Evolutionary conservation across 2,113 vertebrate species (phyloP), one percentile per base, ranked within the genome.

Genomic region (Sterna hirundo): DNA sequence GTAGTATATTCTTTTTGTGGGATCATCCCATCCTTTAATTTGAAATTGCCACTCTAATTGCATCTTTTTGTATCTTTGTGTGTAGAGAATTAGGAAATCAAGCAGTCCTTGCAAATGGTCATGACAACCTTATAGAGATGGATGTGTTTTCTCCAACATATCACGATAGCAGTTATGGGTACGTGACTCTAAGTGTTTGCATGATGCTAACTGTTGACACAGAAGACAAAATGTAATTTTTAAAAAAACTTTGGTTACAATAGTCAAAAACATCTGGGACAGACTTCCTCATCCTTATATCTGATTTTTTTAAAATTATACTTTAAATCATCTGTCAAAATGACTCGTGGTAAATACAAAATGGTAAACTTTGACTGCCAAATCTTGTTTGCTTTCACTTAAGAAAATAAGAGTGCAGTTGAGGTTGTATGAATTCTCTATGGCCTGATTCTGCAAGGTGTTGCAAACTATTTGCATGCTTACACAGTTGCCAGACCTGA

Each of bases 71-170:
- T 98, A 97, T 97, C 89, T 97, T 97, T 97, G 77, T 94, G 55
- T 98, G 75, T 98, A 98, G 98, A 98, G 98, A 98, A 98, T 98
- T 98, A 98, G 98, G 95, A 98, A 98, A 98, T 97, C 98, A 98
- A 98, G 98, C 98, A 97, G 97, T 98, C 98, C 98, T 98, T 96
- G 97, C 98, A 98, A 98, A 98, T 97, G 97, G 98, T 97, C 98
- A 98, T 98, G 98, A 98, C 97, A 98, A 76, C 97, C 98, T 98
- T 93, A 98, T 98, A 98, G 97, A 98, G 98, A 98, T 98, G 98
- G 98, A 98, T 98, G 98, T 98, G 90, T 98, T 98, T 97, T 97
- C 98, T 96, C 98, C 98, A 97, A 97, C 97, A 96, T 98, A 98
- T 97, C 98, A 98, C 82, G 97, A 98, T 97, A 98, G 95, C 96